A percentile compares a stretch with the other conserved stretches of the same genome.
Conservation (phyloP, 2,888 invertebrate genomes). For the Parnassius orleans region DNA sequence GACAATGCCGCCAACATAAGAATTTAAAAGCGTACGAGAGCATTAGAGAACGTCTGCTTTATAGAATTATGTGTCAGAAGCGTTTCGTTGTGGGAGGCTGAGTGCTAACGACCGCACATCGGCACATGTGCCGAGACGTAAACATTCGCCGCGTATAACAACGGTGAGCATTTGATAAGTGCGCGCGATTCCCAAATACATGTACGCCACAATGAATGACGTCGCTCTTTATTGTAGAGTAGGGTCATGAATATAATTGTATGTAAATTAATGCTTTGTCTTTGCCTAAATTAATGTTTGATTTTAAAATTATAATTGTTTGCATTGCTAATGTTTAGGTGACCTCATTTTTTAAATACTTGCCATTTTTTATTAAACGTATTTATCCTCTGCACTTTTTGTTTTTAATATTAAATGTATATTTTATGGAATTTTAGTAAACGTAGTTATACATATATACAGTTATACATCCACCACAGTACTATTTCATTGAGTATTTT, state of each 20-base stretch:
- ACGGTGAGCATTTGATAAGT: slow-evolving; percentile 10
- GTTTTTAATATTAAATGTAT: too few species aligned
- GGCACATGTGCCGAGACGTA: slow-evolving; percentile 39
- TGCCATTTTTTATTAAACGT: too few species aligned
- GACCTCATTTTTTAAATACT: too few species aligned
- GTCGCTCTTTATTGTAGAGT: slow-evolving; percentile 1
- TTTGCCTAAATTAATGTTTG: slow-evolving; percentile 5
- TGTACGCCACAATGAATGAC: slow-evolving; percentile 10
- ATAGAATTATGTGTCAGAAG: slow-evolving; percentile 35
- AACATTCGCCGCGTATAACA: slow-evolving; percentile 31
- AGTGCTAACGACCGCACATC: slow-evolving; percentile 56
- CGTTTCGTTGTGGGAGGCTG: slow-evolving; percentile 51
- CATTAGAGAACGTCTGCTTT: slow-evolving; percentile 8
- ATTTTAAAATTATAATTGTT: neutral
- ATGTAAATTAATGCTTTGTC: slow-evolving; percentile 16
- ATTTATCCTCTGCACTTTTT: too few species aligned
- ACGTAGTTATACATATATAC: too few species aligned
- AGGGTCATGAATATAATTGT: neutral
- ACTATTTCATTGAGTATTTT: too few species aligned
- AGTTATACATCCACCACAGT: too few species aligned
- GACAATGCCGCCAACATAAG: slow-evolving; percentile 22
- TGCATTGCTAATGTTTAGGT: too few species aligned
- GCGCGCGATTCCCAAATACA: neutral
- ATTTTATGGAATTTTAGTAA: too few species aligned
- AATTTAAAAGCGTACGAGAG: slow-evolving; percentile 3